phyloP scores from a whole-genome alignment of 2,888 invertebrate species.

The Drosophila fungiperda region DNA sequence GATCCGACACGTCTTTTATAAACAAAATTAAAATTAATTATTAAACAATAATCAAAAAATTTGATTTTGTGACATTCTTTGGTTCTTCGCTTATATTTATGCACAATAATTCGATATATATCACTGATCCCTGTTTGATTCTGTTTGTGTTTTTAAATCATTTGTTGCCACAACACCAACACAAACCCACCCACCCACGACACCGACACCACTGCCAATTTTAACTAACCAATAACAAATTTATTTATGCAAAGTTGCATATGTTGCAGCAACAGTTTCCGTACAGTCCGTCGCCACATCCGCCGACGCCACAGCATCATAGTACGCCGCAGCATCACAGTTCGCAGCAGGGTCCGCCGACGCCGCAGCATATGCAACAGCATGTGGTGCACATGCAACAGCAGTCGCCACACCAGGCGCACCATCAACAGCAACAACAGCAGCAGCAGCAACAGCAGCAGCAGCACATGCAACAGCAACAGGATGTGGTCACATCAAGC shows the following conservation, averaged over 20 bases:
- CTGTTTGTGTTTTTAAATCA: neutral
- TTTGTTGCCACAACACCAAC: neutral
- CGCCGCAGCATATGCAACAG: constrained; percentile 84
- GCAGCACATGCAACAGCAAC: constrained; percentile 76
- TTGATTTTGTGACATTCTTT: neutral
- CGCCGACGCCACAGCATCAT: constrained; percentile 81
- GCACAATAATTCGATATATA: neutral
- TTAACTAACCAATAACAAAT: constrained; percentile 67
- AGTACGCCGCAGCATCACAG: constrained; percentile 81
- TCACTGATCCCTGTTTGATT: neutral
- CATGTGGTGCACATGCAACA: constrained; percentile 84
- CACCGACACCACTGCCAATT: constrained; percentile 54
- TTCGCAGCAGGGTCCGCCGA: constrained; percentile 79
- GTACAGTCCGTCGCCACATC: constrained; percentile 85
- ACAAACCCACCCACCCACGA: neutral
- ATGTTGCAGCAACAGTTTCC: constrained; percentile 85
- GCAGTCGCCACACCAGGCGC: constrained; percentile 79
- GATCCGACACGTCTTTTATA: neutral
- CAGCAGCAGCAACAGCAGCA: constrained; percentile 77
- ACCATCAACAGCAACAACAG: constrained; percentile 78
- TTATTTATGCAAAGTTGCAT: constrained; percentile 84
- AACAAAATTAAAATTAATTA: too few relatives aligned
- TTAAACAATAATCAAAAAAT: too few relatives aligned
- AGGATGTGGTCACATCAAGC: constrained; percentile 84
- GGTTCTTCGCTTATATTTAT: neutral